Percentiles rank a stretch among this genome's conserved stretches.
These are phyloP conservation scores for Tamias sibiricus DNA, from an alignment of 2,113 vertebrate species.

Conservation along the genomic window DNA sequence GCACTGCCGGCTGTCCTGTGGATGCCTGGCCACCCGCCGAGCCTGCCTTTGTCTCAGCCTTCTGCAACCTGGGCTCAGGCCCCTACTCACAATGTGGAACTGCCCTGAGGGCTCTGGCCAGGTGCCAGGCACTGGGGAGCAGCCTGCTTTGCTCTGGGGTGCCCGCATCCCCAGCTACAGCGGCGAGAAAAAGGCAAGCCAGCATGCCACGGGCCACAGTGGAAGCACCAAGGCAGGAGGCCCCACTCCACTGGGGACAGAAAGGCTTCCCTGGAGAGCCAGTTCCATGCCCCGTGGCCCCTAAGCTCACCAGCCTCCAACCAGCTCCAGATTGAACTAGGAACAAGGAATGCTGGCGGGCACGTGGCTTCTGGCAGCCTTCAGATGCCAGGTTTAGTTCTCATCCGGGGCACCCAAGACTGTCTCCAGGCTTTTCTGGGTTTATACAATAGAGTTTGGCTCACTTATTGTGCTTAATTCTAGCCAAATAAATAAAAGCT, in stretches of 20 bases:
- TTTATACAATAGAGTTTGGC: neutral
- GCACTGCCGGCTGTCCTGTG: neutral
- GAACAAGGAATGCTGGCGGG: neutral
- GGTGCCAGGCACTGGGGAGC: neutral
- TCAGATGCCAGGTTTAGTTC: neutral
- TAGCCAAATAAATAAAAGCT: slow-evolving; percentile 17
- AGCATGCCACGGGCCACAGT: neutral
- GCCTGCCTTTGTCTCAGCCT: slow-evolving; percentile 58
- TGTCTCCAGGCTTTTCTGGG: neutral
- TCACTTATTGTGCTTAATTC: neutral
- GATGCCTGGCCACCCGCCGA: neutral
- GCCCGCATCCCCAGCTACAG: neutral
- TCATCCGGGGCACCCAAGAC: neutral
- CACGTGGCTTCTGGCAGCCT: fast-evolving
- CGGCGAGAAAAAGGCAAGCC: neutral
- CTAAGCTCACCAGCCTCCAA: neutral
- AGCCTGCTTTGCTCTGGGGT: neutral
- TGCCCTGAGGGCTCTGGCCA: slow-evolving; percentile 10
- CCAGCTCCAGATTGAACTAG: neutral
- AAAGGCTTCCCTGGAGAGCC: neutral
- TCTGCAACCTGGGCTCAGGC: slow-evolving; percentile 38
- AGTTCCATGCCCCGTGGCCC: neutral
- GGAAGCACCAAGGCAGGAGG: neutral
- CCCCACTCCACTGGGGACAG: neutral
- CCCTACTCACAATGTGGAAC: neutral